Evolutionary conservation across 2,113 vertebrate genomes (phyloP).

Genomic region (Sitta europaea): DNA sequence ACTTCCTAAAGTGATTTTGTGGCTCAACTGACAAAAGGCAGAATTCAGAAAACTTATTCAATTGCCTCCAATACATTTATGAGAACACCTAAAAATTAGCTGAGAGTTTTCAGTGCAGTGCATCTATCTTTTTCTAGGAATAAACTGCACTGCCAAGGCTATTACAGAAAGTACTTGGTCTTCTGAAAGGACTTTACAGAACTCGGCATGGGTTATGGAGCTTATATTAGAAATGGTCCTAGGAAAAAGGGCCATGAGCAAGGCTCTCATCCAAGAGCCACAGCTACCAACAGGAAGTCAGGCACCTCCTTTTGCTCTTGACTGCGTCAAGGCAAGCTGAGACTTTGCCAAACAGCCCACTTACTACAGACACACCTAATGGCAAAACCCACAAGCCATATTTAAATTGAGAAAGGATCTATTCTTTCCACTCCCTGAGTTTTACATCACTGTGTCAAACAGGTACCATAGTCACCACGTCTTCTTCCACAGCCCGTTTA

Average conservation of each 20-base stretch:
- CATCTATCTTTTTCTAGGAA: background rate
- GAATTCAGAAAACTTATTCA: background rate
- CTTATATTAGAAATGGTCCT: background rate
- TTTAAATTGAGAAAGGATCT: background rate
- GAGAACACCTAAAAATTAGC: background rate
- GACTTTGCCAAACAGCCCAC: background rate
- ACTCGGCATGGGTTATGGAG: background rate
- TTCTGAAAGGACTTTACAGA: background rate
- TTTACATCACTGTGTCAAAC: background rate
- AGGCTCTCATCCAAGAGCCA: background rate
- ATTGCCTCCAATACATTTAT: background rate
- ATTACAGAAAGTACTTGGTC: background rate
- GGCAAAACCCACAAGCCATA: background rate
- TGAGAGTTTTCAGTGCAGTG: background rate
- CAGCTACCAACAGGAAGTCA: background rate
- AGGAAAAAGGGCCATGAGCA: background rate
- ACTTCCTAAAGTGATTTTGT: rapidly evolving
- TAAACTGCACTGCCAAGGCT: background rate
- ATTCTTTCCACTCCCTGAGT: background rate
- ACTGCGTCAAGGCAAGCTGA: background rate
- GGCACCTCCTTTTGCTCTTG: background rate
- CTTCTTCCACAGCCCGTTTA: background rate
- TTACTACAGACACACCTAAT: background rate
- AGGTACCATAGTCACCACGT: rapidly evolving
- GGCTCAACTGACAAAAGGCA: background rate